A percentile compares a stretch with the other conserved stretches of the same genome.
phyloP scores from a whole-genome alignment of 1,140 invertebrate species.

The Lucilia cuprina region DNA sequence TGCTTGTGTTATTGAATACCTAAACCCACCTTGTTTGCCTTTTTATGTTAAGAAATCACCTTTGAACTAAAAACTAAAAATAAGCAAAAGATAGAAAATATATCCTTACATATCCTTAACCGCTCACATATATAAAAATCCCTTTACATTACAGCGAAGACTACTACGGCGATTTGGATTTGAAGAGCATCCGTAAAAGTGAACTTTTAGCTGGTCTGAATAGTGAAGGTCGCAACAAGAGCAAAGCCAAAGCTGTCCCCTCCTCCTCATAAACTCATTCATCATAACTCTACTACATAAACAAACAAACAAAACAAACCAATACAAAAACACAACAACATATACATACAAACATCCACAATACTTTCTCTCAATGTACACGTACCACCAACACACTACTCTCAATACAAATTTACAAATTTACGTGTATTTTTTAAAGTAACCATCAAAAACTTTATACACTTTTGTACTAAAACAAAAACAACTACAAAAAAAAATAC shows the following conservation, averaged over 20 bases:
- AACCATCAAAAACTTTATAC: neutral
- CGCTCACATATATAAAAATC: slow-evolving; percentile 38
- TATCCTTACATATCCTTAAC: slow-evolving; percentile 22
- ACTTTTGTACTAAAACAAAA: neutral
- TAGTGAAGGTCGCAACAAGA: slow-evolving; percentile 66
- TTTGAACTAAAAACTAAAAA: slow-evolving; percentile 12
- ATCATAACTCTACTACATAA: slow-evolving; percentile 40
- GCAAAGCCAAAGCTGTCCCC: slow-evolving; percentile 55
- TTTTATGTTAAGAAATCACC: neutral
- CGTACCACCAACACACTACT: slow-evolving; percentile 13
- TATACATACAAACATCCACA: neutral
- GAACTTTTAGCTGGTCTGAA: slow-evolving; percentile 82
- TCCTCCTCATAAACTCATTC: slow-evolving; percentile 52
- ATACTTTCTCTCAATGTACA: neutral
- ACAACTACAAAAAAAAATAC: slow-evolving; percentile 40
- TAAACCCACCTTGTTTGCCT: neutral
- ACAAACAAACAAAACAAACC: slow-evolving; percentile 1
- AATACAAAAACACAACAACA: slow-evolving; percentile 38
- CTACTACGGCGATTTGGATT: slow-evolving; percentile 93
- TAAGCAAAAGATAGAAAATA: neutral
- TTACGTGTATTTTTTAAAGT: neutral
- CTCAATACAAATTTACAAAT: neutral
- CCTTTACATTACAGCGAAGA: slow-evolving; percentile 80
- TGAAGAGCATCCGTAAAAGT: slow-evolving; percentile 92
- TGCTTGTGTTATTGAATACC: neutral